These are phyloP conservation scores for Hirtodrosophila confusa DNA, from an alignment of 2,888 invertebrate species.

Conservation along the genomic window DNA sequence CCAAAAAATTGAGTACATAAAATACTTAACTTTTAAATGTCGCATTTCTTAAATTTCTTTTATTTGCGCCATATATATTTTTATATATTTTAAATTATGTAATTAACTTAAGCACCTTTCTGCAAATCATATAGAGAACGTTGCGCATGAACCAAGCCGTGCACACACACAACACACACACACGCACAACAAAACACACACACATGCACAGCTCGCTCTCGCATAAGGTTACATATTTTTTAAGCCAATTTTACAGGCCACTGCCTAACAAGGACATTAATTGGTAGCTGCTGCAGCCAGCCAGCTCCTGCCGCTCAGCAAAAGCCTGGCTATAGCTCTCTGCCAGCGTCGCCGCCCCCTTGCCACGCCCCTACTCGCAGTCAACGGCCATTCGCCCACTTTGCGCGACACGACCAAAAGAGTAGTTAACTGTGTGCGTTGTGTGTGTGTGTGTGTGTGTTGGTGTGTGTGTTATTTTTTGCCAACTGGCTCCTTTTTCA, in stretches of 20 bases:
- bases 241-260: conserved; percentile 81
- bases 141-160: conserved; percentile 35
- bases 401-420: conserved; percentile 70
- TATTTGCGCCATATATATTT: not conserved
- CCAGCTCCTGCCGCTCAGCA: conserved; percentile 24
- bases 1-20: too few relatives aligned
- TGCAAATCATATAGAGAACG: conserved; percentile 13
- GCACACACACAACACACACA: not conserved
- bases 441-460: conserved; percentile 18
- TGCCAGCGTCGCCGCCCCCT: not conserved
- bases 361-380: conserved; percentile 38
- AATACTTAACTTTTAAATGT: too few relatives aligned
- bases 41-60: not conserved
- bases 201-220: conserved; percentile 26
- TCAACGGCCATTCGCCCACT: conserved; percentile 38
- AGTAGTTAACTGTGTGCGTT: conserved; percentile 63
- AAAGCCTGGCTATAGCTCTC: conserved; percentile 8
- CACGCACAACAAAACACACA: not conserved
- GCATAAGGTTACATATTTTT: conserved; percentile 80
- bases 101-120: conserved; percentile 4
- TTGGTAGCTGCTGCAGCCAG: conserved; percentile 73
- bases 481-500: conserved; percentile 66
- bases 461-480: conserved; percentile 46
- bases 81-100: not conserved
- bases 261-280: conserved; percentile 82